Evolutionary conservation across 2,797 vertebrate species (phyloP), one percentile per base, ranked within the genome.

Genomic region (Simalia tracyae): DNA sequence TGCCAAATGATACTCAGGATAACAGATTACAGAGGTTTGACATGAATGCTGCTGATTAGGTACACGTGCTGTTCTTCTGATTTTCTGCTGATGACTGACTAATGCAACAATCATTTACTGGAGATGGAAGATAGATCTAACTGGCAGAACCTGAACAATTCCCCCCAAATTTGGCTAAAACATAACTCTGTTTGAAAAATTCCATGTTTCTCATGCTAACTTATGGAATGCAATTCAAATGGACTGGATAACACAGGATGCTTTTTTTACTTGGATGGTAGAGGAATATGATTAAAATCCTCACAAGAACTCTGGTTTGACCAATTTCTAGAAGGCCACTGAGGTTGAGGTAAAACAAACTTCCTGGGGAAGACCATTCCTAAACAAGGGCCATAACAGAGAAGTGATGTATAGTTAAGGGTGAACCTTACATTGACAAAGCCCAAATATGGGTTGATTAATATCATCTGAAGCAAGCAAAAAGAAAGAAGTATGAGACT

Each of bases 91-190:
- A 63, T 81, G 54, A 92, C 24, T 89, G 59, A 31, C 28, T 92
- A 94, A 95, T 42, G 89, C 95, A 46, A 93, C 92, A 93, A 93
- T 90, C 89, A 96, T 93, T 93, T 96, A 86, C 60, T 81, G 6
- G 64, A 94, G 94, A 94, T 57, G 89, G 46, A 46, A 95, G 95
- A 94, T 42, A 50, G 86, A 92, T 92, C 90, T 57, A 96, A 90
- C 4, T 91, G 24, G 57, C 66, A 91, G 31, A 64, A 92, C 46
- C 89, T 81, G 81, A 93, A 91, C 19, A 76, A 66, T 91, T 60
- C 59, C 0, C 46, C 60, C 10, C 85, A 56, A 94, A 81, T 92
- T 68, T 88, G 91, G 59, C n/a, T 92, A 89, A 94, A 92, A 84
- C 91, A 92, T 56, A 96, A 93, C 60, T 54, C 46, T 11, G 8